Percentiles rank a stretch among this genome's conserved stretches.
Evolutionary conservation across 2,797 vertebrate genomes (phyloP).

Genomic region (Fringilla coelebs): DNA sequence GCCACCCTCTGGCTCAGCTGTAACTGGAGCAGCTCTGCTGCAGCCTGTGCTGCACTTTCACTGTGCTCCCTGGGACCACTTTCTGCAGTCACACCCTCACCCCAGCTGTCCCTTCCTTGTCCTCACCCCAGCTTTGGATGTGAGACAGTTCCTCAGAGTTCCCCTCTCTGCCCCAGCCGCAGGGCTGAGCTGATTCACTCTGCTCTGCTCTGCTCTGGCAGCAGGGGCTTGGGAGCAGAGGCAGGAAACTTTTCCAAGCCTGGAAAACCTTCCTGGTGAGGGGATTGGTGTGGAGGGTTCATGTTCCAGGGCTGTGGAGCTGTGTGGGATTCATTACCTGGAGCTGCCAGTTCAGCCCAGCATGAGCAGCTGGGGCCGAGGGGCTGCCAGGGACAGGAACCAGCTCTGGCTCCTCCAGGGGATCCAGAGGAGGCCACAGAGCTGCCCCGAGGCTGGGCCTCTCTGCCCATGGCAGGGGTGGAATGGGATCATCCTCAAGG

Average conservation of each 20-base stretch:
- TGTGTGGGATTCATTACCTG: background rate
- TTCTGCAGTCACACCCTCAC: background rate
- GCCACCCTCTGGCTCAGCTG: background rate
- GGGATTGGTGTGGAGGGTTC: background rate
- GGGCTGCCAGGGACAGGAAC: background rate
- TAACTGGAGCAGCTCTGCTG: background rate
- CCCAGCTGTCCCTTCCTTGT: background rate
- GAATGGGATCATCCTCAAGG: background rate
- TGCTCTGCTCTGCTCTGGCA: background rate
- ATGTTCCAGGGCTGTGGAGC: background rate
- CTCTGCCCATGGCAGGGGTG: background rate
- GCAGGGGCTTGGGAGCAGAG: background rate
- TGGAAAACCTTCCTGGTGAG: fast-evolving
- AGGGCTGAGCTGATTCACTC: background rate
- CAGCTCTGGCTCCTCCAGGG: background rate
- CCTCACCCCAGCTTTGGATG: background rate
- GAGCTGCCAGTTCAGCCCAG: background rate
- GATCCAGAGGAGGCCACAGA: background rate
- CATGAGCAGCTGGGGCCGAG: fast-evolving
- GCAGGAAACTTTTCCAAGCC: background rate
- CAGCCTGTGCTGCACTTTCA: background rate
- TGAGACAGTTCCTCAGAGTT: background rate
- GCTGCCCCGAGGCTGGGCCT: background rate
- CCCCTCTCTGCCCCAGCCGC: background rate
- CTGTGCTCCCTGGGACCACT: background rate